Evolutionary conservation across 2,113 vertebrate genomes (phyloP).

Genomic region (Pangasianodon gigas): DNA sequence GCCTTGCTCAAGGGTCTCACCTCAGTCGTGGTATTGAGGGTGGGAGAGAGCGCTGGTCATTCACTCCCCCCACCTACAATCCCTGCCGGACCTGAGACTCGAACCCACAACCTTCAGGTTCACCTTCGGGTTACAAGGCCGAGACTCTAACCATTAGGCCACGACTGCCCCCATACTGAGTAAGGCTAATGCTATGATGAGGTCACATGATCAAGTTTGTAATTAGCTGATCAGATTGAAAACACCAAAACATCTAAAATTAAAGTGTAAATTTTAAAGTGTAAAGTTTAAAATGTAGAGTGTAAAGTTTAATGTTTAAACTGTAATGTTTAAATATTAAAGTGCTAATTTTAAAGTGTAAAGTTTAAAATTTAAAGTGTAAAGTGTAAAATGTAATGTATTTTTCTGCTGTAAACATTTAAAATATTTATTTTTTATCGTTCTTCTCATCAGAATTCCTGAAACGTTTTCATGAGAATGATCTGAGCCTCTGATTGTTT

Average conservation of each 20-base stretch:
- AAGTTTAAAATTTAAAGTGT: neutral
- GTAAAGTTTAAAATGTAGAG: neutral
- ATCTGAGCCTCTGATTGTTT: slow-evolving; percentile 11
- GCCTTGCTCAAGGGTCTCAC: too few species aligned
- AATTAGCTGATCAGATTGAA: neutral
- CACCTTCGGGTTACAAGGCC: too few species aligned
- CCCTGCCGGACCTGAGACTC: too few species aligned
- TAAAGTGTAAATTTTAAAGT: neutral
- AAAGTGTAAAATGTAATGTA: neutral
- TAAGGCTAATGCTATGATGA: neutral
- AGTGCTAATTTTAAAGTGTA: too few species aligned
- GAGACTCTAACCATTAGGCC: too few species aligned
- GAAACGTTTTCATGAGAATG: neutral
- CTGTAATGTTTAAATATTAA: too few species aligned
- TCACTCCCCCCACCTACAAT: too few species aligned
- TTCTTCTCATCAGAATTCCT: neutral
- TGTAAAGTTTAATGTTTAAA: too few species aligned
- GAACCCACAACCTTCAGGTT: too few species aligned
- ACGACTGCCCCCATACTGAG: too few species aligned
- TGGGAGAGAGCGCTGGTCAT: too few species aligned
- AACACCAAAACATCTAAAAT: neutral
- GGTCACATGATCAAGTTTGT: neutral
- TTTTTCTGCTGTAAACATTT: neutral
- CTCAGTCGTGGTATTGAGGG: too few species aligned
- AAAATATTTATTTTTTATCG: neutral